phyloP scores from a whole-genome alignment of 2,113 vertebrate species.

The Microcebus murinus region DNA sequence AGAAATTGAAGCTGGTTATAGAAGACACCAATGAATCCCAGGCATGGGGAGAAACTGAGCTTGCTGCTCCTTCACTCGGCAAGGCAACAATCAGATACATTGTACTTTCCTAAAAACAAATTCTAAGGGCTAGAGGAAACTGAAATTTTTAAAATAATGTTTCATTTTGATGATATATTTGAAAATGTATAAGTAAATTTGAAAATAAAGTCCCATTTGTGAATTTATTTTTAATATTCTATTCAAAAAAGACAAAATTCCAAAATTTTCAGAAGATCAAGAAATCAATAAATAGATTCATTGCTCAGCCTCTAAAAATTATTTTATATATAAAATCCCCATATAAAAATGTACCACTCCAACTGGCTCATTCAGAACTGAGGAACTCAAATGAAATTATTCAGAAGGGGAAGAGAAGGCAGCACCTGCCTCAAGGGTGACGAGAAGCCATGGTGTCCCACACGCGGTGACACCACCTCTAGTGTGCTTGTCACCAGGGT shows the following conservation, averaged over 20 bases:
- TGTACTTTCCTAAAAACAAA: background rate
- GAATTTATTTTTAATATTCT: background rate
- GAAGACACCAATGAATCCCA: background rate
- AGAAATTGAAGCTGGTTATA: background rate
- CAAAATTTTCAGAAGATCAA: slow-evolving; percentile 29
- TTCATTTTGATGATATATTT: background rate
- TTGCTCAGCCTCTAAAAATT: background rate
- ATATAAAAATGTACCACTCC: slow-evolving; percentile 48
- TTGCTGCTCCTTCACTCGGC: background rate
- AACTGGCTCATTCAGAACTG: slow-evolving; percentile 67
- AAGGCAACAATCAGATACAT: background rate
- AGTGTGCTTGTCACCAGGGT: background rate
- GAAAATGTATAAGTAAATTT: background rate
- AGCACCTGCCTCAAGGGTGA: slow-evolving; percentile 61
- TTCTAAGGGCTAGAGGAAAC: background rate
- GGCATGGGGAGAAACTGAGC: background rate
- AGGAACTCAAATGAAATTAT: slow-evolving; percentile 76
- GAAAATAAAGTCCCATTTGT: background rate
- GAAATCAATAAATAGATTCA: background rate
- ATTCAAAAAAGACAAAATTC: slow-evolving; percentile 3
- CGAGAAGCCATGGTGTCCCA: background rate
- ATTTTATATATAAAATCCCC: background rate
- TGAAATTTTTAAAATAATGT: background rate
- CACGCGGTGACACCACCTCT: background rate
- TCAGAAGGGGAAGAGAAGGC: slow-evolving; percentile 70